These are phyloP conservation scores for Stylophora pistillata DNA, from an alignment of 64 coral and sea anemone species.

Conservation along the genomic window DNA sequence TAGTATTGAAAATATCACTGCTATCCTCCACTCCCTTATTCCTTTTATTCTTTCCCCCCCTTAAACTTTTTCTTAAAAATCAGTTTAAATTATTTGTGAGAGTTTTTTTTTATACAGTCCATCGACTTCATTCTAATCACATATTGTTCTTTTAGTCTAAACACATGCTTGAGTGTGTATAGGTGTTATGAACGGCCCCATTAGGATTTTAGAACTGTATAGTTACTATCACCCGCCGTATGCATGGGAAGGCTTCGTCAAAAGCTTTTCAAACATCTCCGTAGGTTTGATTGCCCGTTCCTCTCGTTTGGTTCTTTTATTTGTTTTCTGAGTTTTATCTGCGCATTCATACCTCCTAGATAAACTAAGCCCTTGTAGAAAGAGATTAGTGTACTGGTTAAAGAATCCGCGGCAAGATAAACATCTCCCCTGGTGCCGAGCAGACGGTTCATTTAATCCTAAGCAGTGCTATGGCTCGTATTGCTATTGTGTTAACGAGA, in stretches of 20 bases:
- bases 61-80: background rate
- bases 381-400: slow-evolving; percentile 11
- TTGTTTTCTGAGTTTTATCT: background rate
- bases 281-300: too few species aligned
- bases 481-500: slow-evolving; percentile 71
- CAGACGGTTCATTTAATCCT: slow-evolving; percentile 65
- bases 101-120: too few species aligned
- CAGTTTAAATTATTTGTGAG: too few species aligned
- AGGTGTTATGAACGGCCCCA: too few species aligned
- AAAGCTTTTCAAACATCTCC: too few species aligned
- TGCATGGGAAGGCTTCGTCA: background rate
- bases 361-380: slow-evolving; percentile 53
- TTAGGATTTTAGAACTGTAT: too few species aligned
- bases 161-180: too few species aligned
- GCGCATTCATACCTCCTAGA: background rate
- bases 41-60: background rate
- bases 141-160: too few species aligned
- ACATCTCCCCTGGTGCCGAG: slow-evolving; percentile 55
- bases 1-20: background rate
- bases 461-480: slow-evolving; percentile 76
- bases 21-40: background rate
- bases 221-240: background rate
- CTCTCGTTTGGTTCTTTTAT: background rate
- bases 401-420: slow-evolving; percentile 16
- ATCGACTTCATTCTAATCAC: too few species aligned